Base-by-base conservation (phyloP, 23 tunicate species). In the Halocynthia roretzi region DNA sequence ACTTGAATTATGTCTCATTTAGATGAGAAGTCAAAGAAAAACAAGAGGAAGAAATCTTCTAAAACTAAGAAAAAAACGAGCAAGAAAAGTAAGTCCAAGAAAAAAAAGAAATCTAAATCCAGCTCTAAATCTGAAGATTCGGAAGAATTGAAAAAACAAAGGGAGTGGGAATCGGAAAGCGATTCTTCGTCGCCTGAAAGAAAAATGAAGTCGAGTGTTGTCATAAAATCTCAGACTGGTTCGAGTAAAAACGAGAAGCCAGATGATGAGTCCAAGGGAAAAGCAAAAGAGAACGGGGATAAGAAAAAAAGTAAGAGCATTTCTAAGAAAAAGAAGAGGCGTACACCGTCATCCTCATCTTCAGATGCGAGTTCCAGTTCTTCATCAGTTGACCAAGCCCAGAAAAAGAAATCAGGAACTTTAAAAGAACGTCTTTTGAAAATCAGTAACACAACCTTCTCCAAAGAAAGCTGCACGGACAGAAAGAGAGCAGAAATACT, bases 1-100 rank as follows among this genome's bases (percentile, higher is more conserved):
- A n/a, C 76, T 7, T 21, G 49, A 0, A 5, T 51, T 10, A 20
- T 51, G 7, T 67, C 50, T 18, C 14, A 20, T n/a, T 80, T 56
- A 8, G 80, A 40, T 50, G 76, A 69, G 9, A 77, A 68, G 44
- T 19, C 71, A 54, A 54, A 72, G 67, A 71, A 56, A 53, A 80
- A 54, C 10, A 31, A 20, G 10, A 70, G 58, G 66, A 70, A 80
- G 21, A 67, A 19, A 11, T 19, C 19, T 67, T 17, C 20, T 19
- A 19, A 67, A n/a, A 11, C 54, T 50, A 71, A 72, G 19, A 12
- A 23, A 52, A 71, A 71, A 9, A 52, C 12, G 5, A 53, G 50
- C 50, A 14, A 56, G 72, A 50, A 76, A 60, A 58, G 44, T 7
- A 53, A 76, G 11, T 56, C 80, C 23, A 60, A 76, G 61, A 10